Evolutionary conservation across 2,113 vertebrate species (phyloP).

Genomic region (Hippocampus mohnikei): DNA sequence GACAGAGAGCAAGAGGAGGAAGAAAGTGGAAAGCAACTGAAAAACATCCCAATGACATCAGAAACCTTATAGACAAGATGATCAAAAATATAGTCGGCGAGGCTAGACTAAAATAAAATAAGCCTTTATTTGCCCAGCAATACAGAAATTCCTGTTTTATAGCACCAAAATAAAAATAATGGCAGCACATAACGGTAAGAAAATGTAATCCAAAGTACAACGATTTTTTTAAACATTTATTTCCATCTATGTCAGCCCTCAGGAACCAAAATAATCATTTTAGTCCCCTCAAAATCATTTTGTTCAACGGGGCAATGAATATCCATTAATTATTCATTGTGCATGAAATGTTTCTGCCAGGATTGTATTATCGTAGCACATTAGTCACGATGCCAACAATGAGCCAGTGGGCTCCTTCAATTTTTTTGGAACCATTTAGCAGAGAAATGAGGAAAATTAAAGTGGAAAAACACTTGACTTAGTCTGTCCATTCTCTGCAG

Average conservation of each 20-base stretch:
- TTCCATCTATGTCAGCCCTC: background rate
- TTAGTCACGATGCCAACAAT: background rate
- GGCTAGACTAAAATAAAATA: background rate
- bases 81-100: background rate
- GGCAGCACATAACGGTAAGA: background rate
- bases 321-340: background rate
- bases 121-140: background rate
- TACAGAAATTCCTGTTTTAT: background rate
- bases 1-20: background rate
- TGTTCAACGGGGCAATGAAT: background rate
- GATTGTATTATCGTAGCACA: background rate
- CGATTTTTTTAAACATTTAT: background rate
- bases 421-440: conserved; percentile 6
- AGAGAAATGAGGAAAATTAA: conserved; percentile 3
- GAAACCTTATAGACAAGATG: background rate
- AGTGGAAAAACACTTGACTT: background rate
- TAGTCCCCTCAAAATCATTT: background rate
- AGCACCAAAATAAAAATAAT: background rate
- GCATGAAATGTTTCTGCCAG: conserved; percentile 1
- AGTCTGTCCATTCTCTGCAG: background rate
- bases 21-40: background rate
- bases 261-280: background rate
- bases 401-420: background rate
- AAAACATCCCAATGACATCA: background rate
- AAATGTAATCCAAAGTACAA: background rate